Base-by-base conservation (phyloP, 2,113 vertebrate genomes). In the Cyprinus carpio region DNA sequence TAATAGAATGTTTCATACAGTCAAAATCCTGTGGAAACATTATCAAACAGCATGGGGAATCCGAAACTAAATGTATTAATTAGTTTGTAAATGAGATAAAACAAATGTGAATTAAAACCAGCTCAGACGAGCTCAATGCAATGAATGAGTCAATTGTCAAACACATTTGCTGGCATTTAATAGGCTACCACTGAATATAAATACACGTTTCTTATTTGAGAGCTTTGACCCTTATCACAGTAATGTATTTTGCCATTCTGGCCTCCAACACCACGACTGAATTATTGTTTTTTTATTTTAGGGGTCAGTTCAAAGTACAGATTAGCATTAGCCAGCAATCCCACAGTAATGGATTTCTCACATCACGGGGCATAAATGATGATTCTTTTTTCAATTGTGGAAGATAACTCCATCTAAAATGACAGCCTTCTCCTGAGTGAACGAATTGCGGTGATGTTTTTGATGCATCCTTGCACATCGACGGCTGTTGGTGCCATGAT, bases 381-480 rank as follows among this genome's bases (percentile, higher is more conserved):
- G 8, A 27, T 15, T 46, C 31, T 29, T 92, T 85, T 60, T 89
- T 89, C 89, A 89, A 43, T 80, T 20, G 31, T 51, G 15, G 20
- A 25, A 29, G 67, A 6, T 78, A 71, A 29, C 49, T 78, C 9
- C 51, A 29, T 67, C 13, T 34, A 83, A 84, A 78, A 76, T 84
- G 72, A 60, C 81, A 76, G 51, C 62, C 71, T 75, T 0, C 58
- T 46, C 84, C 43, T 83, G 43, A 78, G 51, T 43, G 71, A 87
- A 86, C 78, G 13, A 89, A 87, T 82, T 81, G 27, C 62, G 83
- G 67, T 31, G 49, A 83, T 86, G 90, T 84, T 62, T 78, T 23
- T 43, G 67, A 46, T 15, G 78, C 5, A 27, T 86, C 56, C 71
- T 75, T 69, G 31, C 75, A 49, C 54, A 46, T 76, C 56, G 67